Evolutionary conservation across 1,140 invertebrate genomes (phyloP).

Genomic region (Glomeris maerens): DNA sequence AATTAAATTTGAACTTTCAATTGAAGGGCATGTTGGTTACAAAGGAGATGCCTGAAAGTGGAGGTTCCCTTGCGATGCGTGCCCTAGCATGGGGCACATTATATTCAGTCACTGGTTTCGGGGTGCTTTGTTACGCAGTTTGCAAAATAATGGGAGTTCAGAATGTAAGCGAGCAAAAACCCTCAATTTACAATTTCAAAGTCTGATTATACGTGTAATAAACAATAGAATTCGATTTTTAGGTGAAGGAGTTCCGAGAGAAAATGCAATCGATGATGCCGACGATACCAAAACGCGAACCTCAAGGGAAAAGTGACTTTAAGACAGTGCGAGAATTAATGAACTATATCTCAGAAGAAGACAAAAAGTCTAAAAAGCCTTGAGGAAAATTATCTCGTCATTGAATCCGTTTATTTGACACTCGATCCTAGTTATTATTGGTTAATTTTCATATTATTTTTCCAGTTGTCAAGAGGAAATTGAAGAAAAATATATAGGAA

Average conservation of each 20-base stretch:
- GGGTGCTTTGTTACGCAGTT: slow-evolving; percentile 61
- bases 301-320: slow-evolving; percentile 72
- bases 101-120: slow-evolving; percentile 67
- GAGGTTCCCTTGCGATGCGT: slow-evolving; percentile 56
- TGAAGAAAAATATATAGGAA: too few species aligned
- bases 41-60: slow-evolving; percentile 53
- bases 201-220: neutral
- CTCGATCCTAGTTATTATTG: too few species aligned
- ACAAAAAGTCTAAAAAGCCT: slow-evolving; percentile 17
- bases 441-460: too few species aligned
- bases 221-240: slow-evolving; percentile 9
- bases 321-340: slow-evolving; percentile 32
- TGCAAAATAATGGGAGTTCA: slow-evolving; percentile 79
- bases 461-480: too few species aligned
- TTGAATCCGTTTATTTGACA: too few species aligned
- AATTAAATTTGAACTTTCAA: too few species aligned
- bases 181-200: neutral
- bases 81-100: slow-evolving; percentile 75
- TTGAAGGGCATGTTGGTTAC: slow-evolving; percentile 46
- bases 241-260: slow-evolving; percentile 35
- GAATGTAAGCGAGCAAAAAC: slow-evolving; percentile 38
- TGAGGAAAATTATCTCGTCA: too few species aligned
- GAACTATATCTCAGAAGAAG: slow-evolving; percentile 28
- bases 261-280: slow-evolving; percentile 46
- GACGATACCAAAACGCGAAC: slow-evolving; percentile 59